Percentiles rank a stretch among this genome's conserved stretches.
Conservation (phyloP, 1,140 invertebrate species). For the Arion vulgaris region DNA sequence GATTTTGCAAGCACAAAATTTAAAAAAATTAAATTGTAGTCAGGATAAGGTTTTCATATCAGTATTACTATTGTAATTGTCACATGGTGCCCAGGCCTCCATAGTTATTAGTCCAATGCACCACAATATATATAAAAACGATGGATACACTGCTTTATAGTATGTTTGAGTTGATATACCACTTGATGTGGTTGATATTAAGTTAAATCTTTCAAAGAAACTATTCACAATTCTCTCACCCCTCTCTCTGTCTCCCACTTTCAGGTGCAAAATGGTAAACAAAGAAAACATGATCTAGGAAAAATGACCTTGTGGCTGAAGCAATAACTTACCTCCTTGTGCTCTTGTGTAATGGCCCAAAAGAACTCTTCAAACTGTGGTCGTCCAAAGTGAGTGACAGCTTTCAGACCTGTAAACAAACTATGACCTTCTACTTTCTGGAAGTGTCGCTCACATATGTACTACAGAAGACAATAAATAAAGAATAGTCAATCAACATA, state of each 20-base stretch:
- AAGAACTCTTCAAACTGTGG: constrained; percentile 98
- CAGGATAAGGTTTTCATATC: too few relatives aligned
- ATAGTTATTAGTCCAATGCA: too few relatives aligned
- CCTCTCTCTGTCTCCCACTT: background rate
- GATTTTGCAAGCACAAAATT: too few relatives aligned
- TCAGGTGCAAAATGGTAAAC: background rate
- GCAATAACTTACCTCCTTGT: constrained; percentile 84
- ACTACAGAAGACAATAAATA: constrained; percentile 78
- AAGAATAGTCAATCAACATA: constrained; percentile 4
- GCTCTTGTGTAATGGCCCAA: constrained; percentile 96
- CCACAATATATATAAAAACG: too few relatives aligned
- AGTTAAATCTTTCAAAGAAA: background rate
- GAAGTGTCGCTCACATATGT: constrained; percentile 99
- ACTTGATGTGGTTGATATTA: background rate
- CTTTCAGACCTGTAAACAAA: constrained; percentile 97
- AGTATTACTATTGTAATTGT: too few relatives aligned
- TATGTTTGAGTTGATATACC: background rate
- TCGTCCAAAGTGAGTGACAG: constrained; percentile 95
- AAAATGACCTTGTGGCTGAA: background rate
- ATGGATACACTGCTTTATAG: too few relatives aligned
- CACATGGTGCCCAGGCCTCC: too few relatives aligned
- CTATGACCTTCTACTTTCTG: constrained; percentile 94
- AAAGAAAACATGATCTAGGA: background rate
- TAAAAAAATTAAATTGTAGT: too few relatives aligned
- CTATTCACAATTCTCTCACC: background rate